Conservation (phyloP, 30 jellyfish, hydroid and myxozoan species). For the Rhopilema esculentum region DNA sequence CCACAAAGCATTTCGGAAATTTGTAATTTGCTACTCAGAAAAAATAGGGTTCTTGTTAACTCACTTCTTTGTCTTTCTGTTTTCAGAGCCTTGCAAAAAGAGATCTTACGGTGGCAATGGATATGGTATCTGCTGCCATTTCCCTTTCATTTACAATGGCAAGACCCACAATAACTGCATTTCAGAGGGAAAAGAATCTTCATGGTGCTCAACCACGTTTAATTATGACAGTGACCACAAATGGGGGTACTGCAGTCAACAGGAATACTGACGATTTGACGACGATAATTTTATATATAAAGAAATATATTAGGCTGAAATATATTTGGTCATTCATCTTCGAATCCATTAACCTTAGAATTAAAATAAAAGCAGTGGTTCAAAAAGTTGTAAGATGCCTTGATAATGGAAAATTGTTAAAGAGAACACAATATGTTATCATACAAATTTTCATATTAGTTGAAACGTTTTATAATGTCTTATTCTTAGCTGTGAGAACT, state of each 20-base stretch:
- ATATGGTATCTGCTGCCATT: constrained; percentile 95
- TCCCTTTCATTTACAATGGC: constrained; percentile 86
- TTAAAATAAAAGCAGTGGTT: not conserved
- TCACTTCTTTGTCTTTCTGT: not conserved
- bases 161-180: constrained; percentile 66
- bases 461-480: no score
- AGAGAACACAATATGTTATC: no score
- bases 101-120: constrained; percentile 98
- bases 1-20: no score
- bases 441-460: no score
- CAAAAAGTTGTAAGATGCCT: no score
- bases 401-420: no score
- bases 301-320: not conserved
- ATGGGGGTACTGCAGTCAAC: constrained; percentile 93
- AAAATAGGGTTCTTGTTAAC: no score
- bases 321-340: not conserved
- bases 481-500: no score
- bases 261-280: not conserved
- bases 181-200: constrained; percentile 24
- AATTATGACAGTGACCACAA: constrained; percentile 63
- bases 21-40: no score
- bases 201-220: constrained; percentile 90
- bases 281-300: no score
- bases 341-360: not conserved
- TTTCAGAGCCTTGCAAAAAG: constrained; percentile 88